Evolutionary conservation across 1,140 invertebrate genomes (phyloP), one percentile per base, ranked within the genome.

Genomic region (Goniozus legneri): DNA sequence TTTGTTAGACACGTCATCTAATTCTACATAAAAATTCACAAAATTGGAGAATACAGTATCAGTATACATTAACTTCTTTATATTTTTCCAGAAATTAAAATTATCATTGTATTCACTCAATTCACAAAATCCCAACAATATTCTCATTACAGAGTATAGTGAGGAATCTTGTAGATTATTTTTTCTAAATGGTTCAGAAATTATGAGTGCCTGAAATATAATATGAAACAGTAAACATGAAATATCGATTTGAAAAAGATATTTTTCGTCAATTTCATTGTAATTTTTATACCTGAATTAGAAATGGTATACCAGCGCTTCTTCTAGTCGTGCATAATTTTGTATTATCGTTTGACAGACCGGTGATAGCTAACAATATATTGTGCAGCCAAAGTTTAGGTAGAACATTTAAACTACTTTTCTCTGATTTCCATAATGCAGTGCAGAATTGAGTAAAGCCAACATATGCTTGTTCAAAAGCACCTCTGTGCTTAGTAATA

Each of bases 381-480:
- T 86, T 80, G 7, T 80, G 58, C 16, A 95, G 64, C 89, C 91
- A 95, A 18, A 73, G 56, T 22, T 73, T 69, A 4, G 90, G 89
- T 24, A 91, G 67, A 30, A 76, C 59, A 56, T 85, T 82, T 10
- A 92, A 61, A 16, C 32, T 22, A n/a, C 31, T 35, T 4, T 57
- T 45, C 35, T 53, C 44, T 35, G 55, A 33, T 8, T 54, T 81
- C 82, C 84, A 88, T 10, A 90, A 67, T 58, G 77, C 71, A n/a
- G 75, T 65, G 56, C 88, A 86, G 24, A 95, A 72, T 59, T 84
- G 82, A 14, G 80, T 82, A 75, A 96, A 97, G 4, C 92, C 94
- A 44, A 93, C 82, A 71, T 92, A 92, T 3, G 90, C 91, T 74
- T 97, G 89, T 70, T 98, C 95, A 77, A 97, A 97, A 31, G 95